Conservation (phyloP, 2,797 vertebrate species). For the Argya squamiceps region DNA sequence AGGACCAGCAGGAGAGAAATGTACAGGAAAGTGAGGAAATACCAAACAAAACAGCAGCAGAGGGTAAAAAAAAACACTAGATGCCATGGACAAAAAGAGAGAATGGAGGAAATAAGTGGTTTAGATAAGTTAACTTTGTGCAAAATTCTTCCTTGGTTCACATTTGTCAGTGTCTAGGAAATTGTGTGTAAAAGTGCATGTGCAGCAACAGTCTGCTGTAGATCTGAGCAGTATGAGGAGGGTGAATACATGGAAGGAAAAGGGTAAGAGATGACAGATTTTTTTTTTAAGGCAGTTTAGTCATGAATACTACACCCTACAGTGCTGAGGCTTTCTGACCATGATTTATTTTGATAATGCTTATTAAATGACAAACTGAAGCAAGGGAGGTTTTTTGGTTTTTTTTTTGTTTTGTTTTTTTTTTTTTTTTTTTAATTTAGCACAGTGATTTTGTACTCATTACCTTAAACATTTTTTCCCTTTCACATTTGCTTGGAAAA, state of each 20-base stretch:
- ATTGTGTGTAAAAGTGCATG: neutral
- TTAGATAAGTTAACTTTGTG: neutral
- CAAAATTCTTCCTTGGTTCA: neutral
- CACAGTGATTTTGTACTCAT: neutral
- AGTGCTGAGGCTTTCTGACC: conserved; percentile 6
- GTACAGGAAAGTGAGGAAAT: neutral
- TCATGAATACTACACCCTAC: neutral
- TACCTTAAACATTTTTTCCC: neutral
- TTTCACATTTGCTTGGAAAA: neutral
- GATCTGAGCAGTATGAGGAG: neutral
- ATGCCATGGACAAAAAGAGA: neutral
- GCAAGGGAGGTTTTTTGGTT: neutral
- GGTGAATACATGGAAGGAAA: neutral
- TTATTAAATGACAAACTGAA: conserved; percentile 21
- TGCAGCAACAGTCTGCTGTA: neutral
- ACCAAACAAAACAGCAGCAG: neutral
- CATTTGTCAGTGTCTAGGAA: neutral
- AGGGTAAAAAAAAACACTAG: neutral
- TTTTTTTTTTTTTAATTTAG: neutral
- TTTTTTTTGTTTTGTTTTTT: neutral
- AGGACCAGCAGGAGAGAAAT: neutral
- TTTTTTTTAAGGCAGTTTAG: neutral
- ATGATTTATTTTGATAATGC: conserved; percentile 5
- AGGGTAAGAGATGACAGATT: neutral
- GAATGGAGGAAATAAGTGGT: neutral